phyloP scores from a whole-genome alignment of 2,113 vertebrate genomes.

The Fulica atra region DNA sequence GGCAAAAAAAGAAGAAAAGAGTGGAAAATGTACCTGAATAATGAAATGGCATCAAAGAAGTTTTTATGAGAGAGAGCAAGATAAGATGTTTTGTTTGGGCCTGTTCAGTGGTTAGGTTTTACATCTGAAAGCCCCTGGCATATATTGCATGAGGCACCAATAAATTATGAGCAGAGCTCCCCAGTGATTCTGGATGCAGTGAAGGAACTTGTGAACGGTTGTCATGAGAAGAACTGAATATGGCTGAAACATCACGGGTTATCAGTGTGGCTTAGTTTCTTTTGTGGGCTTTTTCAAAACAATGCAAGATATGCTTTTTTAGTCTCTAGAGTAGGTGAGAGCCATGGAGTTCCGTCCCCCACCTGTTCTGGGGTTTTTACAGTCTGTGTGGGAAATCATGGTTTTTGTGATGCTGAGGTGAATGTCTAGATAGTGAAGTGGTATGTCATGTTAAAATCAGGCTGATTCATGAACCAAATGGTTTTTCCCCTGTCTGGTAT shows the following conservation, averaged over 20 bases:
- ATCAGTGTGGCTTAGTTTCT: not conserved
- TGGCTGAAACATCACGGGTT: not conserved
- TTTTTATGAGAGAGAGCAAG: not conserved
- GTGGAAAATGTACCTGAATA: not conserved
- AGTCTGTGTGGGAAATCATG: not conserved
- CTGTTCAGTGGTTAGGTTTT: not conserved
- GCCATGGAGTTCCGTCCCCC: fast-evolving
- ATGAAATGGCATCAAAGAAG: not conserved
- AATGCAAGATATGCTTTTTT: not conserved
- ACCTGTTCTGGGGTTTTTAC: not conserved
- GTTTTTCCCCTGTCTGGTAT: not conserved
- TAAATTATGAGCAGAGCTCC: not conserved
- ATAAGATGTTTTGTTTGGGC: not conserved
- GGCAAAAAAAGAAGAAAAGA: not conserved
- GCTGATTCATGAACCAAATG: not conserved
- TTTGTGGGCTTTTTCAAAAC: not conserved
- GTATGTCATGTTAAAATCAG: not conserved
- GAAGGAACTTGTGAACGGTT: not conserved
- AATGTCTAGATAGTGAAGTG: not conserved
- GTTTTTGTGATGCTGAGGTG: not conserved
- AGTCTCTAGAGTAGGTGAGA: not conserved
- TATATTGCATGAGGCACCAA: not conserved
- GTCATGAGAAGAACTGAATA: not conserved
- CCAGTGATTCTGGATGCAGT: not conserved
- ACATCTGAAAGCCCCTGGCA: not conserved